Evolutionary conservation across 64 coral and sea anemone species (phyloP).

Genomic region (Montipora foliosa): DNA sequence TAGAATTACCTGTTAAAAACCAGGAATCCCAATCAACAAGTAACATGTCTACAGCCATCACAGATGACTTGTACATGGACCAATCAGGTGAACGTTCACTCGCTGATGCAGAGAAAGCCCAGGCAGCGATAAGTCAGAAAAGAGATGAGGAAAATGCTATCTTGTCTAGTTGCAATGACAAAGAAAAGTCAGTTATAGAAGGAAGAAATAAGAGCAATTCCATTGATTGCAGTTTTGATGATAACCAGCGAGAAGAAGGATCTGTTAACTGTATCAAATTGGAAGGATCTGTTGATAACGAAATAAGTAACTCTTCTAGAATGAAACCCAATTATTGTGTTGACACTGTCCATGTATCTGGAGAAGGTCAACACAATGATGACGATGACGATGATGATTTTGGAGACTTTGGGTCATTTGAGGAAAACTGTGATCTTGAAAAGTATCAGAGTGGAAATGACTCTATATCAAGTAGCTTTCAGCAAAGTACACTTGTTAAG

Average conservation of each 20-base stretch:
- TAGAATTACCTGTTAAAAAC: background rate
- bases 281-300: background rate
- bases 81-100: background rate
- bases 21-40: background rate
- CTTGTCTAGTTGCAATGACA: background rate
- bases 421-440: conserved; percentile 2
- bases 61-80: background rate
- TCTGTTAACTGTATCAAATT: background rate
- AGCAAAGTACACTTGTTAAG: background rate
- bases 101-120: background rate
- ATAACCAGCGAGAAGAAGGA: background rate
- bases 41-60: background rate
- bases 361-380: conserved; percentile 19
- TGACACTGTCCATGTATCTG: background rate
- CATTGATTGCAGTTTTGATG: background rate
- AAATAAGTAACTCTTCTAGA: background rate
- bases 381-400: conserved; percentile 27
- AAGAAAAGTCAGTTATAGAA: background rate
- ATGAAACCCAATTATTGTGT: background rate
- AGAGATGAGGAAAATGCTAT: background rate
- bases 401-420: conserved; percentile 18
- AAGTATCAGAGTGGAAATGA: background rate
- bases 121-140: background rate
- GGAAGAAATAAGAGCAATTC: background rate
- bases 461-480: background rate